Percentiles rank a stretch among this genome's conserved stretches.
Conservation (phyloP, 1,140 invertebrate genomes). For the Meloidogyne hapla region DNA sequence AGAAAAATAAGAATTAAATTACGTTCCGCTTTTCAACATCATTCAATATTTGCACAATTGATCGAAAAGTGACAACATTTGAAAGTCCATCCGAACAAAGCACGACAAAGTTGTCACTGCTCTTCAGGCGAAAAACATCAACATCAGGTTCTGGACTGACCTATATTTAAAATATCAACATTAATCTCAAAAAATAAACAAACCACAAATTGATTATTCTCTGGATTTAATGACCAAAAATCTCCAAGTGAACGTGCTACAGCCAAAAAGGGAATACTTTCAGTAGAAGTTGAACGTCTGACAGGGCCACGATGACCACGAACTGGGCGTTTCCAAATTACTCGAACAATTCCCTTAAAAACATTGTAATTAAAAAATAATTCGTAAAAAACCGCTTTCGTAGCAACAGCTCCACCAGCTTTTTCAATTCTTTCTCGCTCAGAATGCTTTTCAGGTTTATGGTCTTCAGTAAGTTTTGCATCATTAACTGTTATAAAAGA, state of each 20-base stretch:
- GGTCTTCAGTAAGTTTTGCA: slow-evolving; percentile 39
- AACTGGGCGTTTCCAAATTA: slow-evolving; percentile 40
- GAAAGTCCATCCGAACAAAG: slow-evolving; percentile 38
- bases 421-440: slow-evolving; percentile 37
- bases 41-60: slow-evolving; percentile 13
- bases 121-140: slow-evolving; percentile 14
- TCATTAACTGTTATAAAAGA: slow-evolving; percentile 11
- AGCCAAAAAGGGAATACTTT: slow-evolving; percentile 39
- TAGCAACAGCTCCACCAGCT: slow-evolving; percentile 24
- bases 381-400: slow-evolving; percentile 4
- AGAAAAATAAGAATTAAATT: background rate
- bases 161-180: background rate
- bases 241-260: slow-evolving; percentile 39
- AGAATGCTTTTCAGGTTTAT: slow-evolving; percentile 33
- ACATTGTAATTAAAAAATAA: background rate
- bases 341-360: slow-evolving; percentile 29
- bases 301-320: slow-evolving; percentile 35
- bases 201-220: slow-evolving; percentile 41
- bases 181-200: background rate
- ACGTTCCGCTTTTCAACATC: slow-evolving; percentile 15
- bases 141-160: slow-evolving; percentile 38
- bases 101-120: slow-evolving; percentile 30
- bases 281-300: slow-evolving; percentile 34
- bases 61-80: slow-evolving; percentile 26
- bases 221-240: slow-evolving; percentile 43